These are phyloP conservation scores for Papilio demoleus DNA, from an alignment of 2,888 invertebrate species.

Conservation along the genomic window DNA sequence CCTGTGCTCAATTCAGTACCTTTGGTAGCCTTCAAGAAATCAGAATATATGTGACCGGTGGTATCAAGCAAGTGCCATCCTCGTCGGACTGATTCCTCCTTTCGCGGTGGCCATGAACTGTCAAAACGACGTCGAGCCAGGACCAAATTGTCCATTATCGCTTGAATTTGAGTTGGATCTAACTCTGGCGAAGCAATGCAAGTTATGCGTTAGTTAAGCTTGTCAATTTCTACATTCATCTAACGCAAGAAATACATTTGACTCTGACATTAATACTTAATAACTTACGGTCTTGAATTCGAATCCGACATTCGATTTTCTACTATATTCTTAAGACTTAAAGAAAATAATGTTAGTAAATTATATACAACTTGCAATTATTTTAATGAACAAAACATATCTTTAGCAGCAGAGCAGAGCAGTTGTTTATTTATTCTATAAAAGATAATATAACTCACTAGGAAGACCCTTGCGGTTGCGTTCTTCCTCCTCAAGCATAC, in stretches of 20 bases:
- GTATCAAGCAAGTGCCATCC: slow-evolving; percentile 71
- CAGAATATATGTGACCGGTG: slow-evolving; percentile 63
- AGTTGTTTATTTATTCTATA: background rate
- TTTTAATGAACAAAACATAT: background rate
- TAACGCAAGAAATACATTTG: background rate
- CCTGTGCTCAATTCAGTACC: slow-evolving; percentile 64
- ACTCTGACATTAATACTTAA: background rate
- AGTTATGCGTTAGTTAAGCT: slow-evolving; percentile 67
- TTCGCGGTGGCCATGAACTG: slow-evolving; percentile 67
- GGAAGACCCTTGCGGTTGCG: slow-evolving; percentile 86
- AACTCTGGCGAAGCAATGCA: slow-evolving; percentile 73
- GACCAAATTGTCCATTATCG: slow-evolving; percentile 72
- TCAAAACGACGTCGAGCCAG: slow-evolving; percentile 69
- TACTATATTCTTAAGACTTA: background rate
- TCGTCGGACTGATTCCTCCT: slow-evolving; percentile 55
- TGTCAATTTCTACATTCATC: background rate
- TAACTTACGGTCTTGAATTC: background rate
- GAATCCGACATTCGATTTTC: background rate
- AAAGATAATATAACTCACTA: slow-evolving; percentile 73
- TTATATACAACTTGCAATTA: background rate
- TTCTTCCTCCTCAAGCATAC: slow-evolving; percentile 94
- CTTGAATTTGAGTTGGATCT: slow-evolving; percentile 74
- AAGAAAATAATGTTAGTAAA: slow-evolving; percentile 1
- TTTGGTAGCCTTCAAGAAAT: slow-evolving; percentile 72
- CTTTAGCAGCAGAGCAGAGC: background rate